Percentiles rank a stretch among this genome's conserved stretches.
phyloP scores from a whole-genome alignment of 1,140 invertebrate genomes.

The Bombus huntii region DNA sequence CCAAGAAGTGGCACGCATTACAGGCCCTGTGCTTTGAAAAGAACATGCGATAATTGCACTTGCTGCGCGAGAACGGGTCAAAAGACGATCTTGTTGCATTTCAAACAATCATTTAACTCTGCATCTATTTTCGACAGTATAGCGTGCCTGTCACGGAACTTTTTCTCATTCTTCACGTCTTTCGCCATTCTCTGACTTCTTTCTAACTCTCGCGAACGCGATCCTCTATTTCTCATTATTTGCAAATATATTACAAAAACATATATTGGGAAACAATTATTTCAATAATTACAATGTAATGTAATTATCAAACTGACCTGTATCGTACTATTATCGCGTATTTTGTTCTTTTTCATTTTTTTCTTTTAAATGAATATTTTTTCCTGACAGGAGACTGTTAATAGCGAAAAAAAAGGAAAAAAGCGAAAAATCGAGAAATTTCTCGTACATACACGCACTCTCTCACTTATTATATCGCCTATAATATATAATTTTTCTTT shows the following conservation, averaged over 20 bases:
- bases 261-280: not conserved
- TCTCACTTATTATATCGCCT: not conserved
- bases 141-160: not conserved
- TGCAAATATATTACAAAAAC: not conserved
- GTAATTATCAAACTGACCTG: constrained; percentile 6
- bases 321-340: constrained; percentile 12
- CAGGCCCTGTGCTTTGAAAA: constrained; percentile 26
- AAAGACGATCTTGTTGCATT: constrained; percentile 11
- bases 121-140: not conserved
- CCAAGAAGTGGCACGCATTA: constrained; percentile 23
- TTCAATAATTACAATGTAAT: constrained; percentile 8
- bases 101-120: not conserved
- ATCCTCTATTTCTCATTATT: not conserved
- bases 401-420: not conserved
- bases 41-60: constrained; percentile 26
- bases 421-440: not conserved
- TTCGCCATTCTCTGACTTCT: not conserved
- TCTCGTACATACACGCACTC: not conserved
- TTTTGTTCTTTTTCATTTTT: not conserved
- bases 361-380: not conserved
- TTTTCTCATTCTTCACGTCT: not conserved
- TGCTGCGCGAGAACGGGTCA: not conserved
- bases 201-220: not conserved
- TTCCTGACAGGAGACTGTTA: not conserved
- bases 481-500: constrained; percentile 35